These are phyloP conservation scores for Diglossa cyanea DNA, from an alignment of 2,797 vertebrate species.

Conservation along the genomic window DNA sequence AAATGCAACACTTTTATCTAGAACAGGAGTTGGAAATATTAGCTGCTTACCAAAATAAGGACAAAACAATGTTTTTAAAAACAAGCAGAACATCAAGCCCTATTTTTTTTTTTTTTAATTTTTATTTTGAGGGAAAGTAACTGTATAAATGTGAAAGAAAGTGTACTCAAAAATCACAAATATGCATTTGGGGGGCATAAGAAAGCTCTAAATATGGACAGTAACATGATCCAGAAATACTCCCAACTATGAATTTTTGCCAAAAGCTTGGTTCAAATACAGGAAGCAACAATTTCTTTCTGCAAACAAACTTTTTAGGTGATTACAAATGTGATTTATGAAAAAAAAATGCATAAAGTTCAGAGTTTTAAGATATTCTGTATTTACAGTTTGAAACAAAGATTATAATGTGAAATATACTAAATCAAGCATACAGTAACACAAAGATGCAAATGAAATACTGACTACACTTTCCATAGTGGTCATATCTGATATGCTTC, in stretches of 20 bases:
- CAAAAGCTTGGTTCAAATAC: background rate
- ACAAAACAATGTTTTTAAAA: background rate
- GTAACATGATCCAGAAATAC: background rate
- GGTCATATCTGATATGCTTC: background rate
- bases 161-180: background rate
- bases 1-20: background rate
- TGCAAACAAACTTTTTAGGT: background rate
- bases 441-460: background rate
- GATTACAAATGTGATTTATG: background rate
- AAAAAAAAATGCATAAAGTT: background rate
- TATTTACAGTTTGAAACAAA: background rate
- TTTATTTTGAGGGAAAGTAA: background rate
- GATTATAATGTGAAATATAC: background rate
- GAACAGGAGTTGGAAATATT: background rate
- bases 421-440: background rate
- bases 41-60: background rate
- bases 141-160: background rate
- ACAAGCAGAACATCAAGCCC: background rate
- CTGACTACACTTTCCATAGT: background rate
- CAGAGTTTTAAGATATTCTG: background rate
- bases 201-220: background rate
- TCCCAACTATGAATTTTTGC: background rate
- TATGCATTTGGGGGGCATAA: background rate
- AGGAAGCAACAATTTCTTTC: background rate
- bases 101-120: background rate